phyloP scores from a whole-genome alignment of 2,797 vertebrate species.

The Lepidocolaptes lacrymiger region DNA sequence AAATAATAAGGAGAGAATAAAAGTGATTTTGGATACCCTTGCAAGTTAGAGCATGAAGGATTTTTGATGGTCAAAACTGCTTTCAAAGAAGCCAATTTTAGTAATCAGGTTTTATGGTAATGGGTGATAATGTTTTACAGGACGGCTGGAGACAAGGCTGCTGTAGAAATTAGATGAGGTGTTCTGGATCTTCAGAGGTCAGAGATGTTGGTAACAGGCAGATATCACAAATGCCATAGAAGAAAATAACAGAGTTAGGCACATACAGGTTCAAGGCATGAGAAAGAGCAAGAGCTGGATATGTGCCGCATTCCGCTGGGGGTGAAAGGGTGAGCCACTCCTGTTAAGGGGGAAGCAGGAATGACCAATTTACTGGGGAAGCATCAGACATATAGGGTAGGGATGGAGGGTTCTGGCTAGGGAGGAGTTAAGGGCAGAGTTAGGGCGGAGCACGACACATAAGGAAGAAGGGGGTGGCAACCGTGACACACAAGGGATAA shows the following conservation, averaged over 20 bases:
- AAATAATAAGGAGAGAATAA: background rate
- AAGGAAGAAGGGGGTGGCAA: too few relatives aligned
- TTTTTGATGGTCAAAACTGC: background rate
- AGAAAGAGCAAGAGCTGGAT: background rate
- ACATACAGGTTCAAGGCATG: background rate
- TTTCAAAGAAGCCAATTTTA: background rate
- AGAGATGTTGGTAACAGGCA: background rate
- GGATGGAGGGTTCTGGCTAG: too few relatives aligned
- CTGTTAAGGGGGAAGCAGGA: too few relatives aligned
- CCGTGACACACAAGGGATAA: too few relatives aligned
- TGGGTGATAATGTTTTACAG: background rate
- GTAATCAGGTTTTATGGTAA: background rate
- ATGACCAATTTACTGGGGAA: too few relatives aligned
- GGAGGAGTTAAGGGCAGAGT: too few relatives aligned
- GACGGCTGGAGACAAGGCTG: background rate
- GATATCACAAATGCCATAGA: background rate
- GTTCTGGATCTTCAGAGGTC: background rate
- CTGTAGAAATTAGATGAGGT: background rate
- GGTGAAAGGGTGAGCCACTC: too few relatives aligned
- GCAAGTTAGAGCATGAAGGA: background rate
- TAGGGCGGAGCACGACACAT: too few relatives aligned
- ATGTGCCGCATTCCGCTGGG: too few relatives aligned
- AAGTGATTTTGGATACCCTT: background rate
- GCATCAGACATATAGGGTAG: too few relatives aligned
- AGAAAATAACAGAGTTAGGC: background rate